Evolutionary conservation across 1,140 invertebrate species (phyloP), one percentile per base, ranked within the genome.

Genomic region (Neotoxoptera formosana): DNA sequence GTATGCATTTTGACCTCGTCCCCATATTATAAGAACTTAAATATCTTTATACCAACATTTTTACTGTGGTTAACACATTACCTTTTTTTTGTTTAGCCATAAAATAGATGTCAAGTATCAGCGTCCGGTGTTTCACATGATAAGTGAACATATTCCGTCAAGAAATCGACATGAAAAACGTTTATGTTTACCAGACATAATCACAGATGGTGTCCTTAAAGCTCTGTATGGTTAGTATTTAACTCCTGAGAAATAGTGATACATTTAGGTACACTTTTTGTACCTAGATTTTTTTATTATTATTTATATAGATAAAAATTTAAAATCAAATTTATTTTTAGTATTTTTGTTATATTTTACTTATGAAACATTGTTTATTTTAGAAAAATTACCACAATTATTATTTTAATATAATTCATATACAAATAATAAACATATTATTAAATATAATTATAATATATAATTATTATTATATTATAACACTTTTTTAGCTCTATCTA

Each of bases 131-230:
- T 94, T 95, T 93, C 95, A 95, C 48, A 95, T 95, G 83, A 94
- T 95, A 36, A 94, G 94, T 90, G 95, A 95, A 95, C 95, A 95
- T 51, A 95, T 96, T 67, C 93, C 95, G 60, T 94, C 94, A 2
- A 95, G 94, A 45, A 95, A 94, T 45, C 95, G 94, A 95, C 95
- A 93, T 56, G 76, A 93, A 84, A 83, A 93, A 93, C 67, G 76
- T 53, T 93, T 53, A 23, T 93, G 91, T 93, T 93, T 96, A 94
- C 95, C 96, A 67, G 96, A 96, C 94, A 95, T 96, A 53, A 95
- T 96, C 25, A 96, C 95, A 11, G 95, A 95, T 45, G 96, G 96
- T 89, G 96, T 96, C 17, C 94, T 96, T 36, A 94, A 95, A 91
- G 96, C 94, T 25, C 36, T 94, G 25, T 94, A 94, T 93, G 76